Conservation (phyloP, 2,797 vertebrate species). For the Alca torda region DNA sequence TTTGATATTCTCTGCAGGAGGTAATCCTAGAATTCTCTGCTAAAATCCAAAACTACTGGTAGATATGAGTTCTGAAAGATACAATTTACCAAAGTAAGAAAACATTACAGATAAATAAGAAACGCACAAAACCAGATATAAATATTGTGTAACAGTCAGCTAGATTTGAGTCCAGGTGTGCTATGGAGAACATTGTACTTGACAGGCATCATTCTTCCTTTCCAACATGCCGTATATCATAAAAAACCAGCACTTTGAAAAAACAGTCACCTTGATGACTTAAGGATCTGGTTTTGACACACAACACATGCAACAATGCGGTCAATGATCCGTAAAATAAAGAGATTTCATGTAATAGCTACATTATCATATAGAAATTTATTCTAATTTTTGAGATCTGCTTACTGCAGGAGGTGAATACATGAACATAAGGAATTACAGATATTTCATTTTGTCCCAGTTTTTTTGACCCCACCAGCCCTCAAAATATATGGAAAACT, state of each 20-base stretch:
- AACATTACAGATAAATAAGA: not conserved
- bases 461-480: not conserved
- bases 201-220: not conserved
- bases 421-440: not conserved
- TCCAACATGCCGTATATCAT: not conserved
- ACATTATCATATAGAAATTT: not conserved
- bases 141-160: not conserved
- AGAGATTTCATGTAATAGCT: not conserved
- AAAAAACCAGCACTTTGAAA: not conserved
- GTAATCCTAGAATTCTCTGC: not conserved
- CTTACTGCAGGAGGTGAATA: not conserved
- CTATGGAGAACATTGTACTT: not conserved
- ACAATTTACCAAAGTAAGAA: not conserved
- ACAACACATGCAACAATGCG: not conserved
- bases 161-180: not conserved
- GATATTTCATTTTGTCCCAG: not conserved
- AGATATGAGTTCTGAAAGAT: not conserved
- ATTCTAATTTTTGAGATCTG: not conserved
- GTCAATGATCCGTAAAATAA: not conserved
- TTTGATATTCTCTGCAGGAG: not conserved
- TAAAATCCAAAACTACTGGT: not conserved
- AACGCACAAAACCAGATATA: not conserved
- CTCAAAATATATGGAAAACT: not conserved
- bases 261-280: not conserved
- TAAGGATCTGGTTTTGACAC: not conserved